phyloP scores from a whole-genome alignment of 2,113 vertebrate genomes.

The Xenopus borealis region DNA sequence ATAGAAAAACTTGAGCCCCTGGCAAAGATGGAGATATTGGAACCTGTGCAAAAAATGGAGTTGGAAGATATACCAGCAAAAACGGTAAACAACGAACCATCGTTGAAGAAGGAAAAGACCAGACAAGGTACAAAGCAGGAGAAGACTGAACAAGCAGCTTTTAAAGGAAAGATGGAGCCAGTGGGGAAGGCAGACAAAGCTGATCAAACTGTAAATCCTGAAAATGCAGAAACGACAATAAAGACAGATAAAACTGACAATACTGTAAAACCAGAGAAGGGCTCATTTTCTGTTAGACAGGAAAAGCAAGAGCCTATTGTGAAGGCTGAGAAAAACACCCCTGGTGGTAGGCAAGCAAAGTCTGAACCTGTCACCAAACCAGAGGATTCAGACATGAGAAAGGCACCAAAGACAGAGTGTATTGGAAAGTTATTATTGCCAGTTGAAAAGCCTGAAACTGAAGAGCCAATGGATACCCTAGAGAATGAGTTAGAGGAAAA shows the following conservation, averaged over 20 bases:
- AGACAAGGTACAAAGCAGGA: background rate
- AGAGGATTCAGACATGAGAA: constrained; percentile 16
- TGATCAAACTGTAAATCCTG: background rate
- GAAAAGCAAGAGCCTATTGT: background rate
- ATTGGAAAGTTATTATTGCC: constrained; percentile 1
- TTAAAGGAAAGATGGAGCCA: background rate
- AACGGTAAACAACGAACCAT: constrained; percentile 6
- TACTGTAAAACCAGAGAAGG: background rate
- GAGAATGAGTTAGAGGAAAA: constrained; percentile 1
- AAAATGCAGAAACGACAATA: background rate
- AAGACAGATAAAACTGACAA: background rate
- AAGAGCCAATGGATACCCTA: constrained; percentile 25
- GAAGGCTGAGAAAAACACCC: constrained; percentile 2
- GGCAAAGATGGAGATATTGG: background rate
- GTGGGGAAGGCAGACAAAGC: constrained; percentile 10
- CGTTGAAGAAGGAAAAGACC: background rate
- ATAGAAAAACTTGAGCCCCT: background rate
- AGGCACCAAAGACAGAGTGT: constrained; percentile 47
- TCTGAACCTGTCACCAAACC: constrained; percentile 1
- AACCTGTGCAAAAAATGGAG: background rate
- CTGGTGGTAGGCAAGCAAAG: background rate
- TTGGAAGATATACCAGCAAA: background rate
- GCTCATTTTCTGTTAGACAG: background rate
- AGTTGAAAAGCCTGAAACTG: constrained; percentile 35
- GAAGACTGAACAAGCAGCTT: background rate